Percentiles rank a stretch among this genome's conserved stretches.
phyloP scores from a whole-genome alignment of 2,888 invertebrate species.

The Cyaniris semiargus region DNA sequence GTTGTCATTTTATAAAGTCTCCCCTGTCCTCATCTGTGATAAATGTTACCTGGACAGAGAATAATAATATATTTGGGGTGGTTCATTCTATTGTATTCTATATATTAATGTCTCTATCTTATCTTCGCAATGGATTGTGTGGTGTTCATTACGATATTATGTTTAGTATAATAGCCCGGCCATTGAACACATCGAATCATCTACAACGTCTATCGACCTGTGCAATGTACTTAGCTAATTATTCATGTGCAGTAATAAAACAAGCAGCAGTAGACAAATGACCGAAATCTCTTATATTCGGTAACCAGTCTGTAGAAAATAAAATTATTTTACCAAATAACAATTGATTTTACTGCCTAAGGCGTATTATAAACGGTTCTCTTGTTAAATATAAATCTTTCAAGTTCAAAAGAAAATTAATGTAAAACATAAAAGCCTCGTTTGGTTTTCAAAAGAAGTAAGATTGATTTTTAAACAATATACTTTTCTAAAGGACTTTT shows the following conservation, averaged over 20 bases:
- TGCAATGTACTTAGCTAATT: no score
- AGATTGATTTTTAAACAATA: constrained; percentile 26
- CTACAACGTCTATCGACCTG: no score
- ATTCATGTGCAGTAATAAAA: no score
- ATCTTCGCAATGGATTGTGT: constrained; percentile 15
- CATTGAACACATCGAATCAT: no score
- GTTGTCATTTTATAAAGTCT: constrained; percentile 20
- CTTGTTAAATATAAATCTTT: background rate
- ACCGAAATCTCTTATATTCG: no score
- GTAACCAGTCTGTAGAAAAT: background rate
- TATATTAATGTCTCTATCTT: constrained; percentile 19
- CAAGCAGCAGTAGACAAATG: no score
- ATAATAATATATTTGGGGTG: constrained; percentile 35
- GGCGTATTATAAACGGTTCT: background rate
- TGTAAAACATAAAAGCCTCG: background rate
- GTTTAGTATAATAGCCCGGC: no score
- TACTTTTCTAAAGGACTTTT: constrained; percentile 6
- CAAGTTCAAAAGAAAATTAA: background rate
- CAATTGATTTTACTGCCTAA: background rate
- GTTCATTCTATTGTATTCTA: constrained; percentile 14
- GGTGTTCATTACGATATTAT: background rate
- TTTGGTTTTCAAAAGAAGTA: background rate
- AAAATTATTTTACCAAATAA: background rate
- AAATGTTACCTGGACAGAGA: constrained; percentile 34
- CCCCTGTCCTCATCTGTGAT: constrained; percentile 30